A percentile compares a stretch with the other conserved stretches of the same genome.
Evolutionary conservation across 1,140 invertebrate genomes (phyloP).

Genomic region (Trichomalopsis sarcophagae): DNA sequence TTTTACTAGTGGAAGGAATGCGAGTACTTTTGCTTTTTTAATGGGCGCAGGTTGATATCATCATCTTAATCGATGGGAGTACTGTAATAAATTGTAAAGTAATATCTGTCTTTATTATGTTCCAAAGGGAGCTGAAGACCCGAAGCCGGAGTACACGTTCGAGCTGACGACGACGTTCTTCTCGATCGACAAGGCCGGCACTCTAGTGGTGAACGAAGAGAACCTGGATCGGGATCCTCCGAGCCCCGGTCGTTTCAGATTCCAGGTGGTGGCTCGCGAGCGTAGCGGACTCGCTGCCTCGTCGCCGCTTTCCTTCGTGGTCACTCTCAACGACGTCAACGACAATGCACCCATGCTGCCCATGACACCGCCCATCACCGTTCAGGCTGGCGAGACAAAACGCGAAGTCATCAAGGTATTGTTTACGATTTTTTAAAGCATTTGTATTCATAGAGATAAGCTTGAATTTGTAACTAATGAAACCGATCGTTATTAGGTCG

Average conservation of each 20-base stretch:
- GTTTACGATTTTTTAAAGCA: not conserved
- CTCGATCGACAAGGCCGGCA: slow-evolving; percentile 83
- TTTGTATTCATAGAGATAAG: not conserved
- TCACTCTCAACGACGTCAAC: slow-evolving; percentile 88
- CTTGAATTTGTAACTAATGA: not conserved
- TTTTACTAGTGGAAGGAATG: not conserved
- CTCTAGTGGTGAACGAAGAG: slow-evolving; percentile 87
- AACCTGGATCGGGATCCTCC: slow-evolving; percentile 91
- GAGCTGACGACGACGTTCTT: slow-evolving; percentile 91
- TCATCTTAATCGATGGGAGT: not conserved
- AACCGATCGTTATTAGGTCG: slow-evolving; percentile 73
- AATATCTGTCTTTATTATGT: not conserved
- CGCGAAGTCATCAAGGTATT: slow-evolving; percentile 83
- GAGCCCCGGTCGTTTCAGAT: slow-evolving; percentile 87
- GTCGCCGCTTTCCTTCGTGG: slow-evolving; percentile 85
- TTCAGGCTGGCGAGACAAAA: slow-evolving; percentile 87
- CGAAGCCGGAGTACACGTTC: slow-evolving; percentile 85
- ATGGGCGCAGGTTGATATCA: not conserved
- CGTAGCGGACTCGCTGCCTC: slow-evolving; percentile 85
- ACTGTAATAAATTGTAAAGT: not conserved
- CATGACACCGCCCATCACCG: slow-evolving; percentile 83
- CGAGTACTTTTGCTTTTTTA: not conserved
- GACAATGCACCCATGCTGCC: slow-evolving; percentile 88
- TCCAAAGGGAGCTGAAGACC: slow-evolving; percentile 79
- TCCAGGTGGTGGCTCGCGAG: slow-evolving; percentile 89